A percentile compares a stretch with the other conserved stretches of the same genome.
These are phyloP conservation scores for Camelus bactrianus DNA, from an alignment of 2,113 vertebrate species.

Conservation along the genomic window DNA sequence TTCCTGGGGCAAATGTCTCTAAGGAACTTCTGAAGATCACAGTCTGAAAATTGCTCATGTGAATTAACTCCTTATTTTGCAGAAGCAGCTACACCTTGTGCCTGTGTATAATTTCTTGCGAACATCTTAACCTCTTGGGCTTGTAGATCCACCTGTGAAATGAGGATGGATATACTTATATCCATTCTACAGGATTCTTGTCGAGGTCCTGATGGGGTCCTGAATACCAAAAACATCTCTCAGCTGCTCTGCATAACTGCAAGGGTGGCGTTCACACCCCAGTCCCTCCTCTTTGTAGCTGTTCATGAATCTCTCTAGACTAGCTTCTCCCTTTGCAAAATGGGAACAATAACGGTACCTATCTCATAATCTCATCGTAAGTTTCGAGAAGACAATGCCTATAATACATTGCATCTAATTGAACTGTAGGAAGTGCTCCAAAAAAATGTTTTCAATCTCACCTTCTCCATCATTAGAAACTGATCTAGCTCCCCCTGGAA, in stretches of 20 bases:
- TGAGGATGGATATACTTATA: not conserved
- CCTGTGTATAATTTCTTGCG: not conserved
- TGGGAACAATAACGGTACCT: not conserved
- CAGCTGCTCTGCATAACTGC: no score
- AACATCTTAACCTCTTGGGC: not conserved
- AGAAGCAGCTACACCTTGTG: not conserved
- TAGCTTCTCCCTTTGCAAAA: not conserved
- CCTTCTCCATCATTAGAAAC: not conserved
- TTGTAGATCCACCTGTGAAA: not conserved
- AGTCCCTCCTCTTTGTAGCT: not conserved
- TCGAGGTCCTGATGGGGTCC: not conserved
- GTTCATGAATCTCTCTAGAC: not conserved
- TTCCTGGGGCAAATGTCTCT: not conserved
- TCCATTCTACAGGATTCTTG: not conserved
- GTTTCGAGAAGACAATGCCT: not conserved
- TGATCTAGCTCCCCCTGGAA: no score
- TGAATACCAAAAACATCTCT: not conserved
- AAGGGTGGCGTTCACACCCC: not conserved
- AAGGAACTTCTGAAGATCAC: not conserved
- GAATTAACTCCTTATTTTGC: not conserved
- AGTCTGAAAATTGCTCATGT: not conserved
- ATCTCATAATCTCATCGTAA: not conserved
- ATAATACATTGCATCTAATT: not conserved
- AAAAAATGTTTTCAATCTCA: not conserved
- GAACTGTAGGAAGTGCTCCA: not conserved